Evolutionary conservation across 2,888 invertebrate species (phyloP), one percentile per base, ranked within the genome.

Genomic region (Mesochorus sp.): DNA sequence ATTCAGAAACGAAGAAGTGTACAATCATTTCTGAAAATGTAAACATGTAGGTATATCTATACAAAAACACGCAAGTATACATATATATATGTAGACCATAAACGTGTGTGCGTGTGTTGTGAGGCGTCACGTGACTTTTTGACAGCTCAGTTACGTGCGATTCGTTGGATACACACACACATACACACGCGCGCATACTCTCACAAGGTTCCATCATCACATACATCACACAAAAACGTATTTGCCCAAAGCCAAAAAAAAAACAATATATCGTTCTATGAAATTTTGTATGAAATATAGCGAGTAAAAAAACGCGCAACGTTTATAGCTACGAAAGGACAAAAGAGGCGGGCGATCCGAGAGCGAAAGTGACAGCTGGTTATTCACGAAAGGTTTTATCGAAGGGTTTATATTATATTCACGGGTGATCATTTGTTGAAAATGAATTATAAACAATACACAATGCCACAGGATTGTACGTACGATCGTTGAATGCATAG

Each of bases 331-430:
- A n/a, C n/a, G n/a, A n/a, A n/a, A n/a, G n/a, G n/a, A n/a, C n/a
- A n/a, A n/a, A n/a, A n/a, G n/a, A n/a, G n/a, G n/a, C n/a, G n/a
- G n/a, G n/a, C n/a, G n/a, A n/a, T n/a, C n/a, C n/a, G 39, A 53
- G 31, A 73, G 80, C 66, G 68, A 79, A 73, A 80, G 76, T 82
- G 79, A 79, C 80, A 80, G 79, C 79, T 81, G 80, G 66, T 73
- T 76, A 10, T 39, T 5, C 14, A 17, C 39, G 47, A 71, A 71
- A 72, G 47, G 34, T 61, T 19, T 26, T 67, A 39, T 24, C 14
- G 21, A 67, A 53, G 55, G 70, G 34, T 47, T 71, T 68, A 68
- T 75, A n/a, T n/a, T n/a, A n/a, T n/a, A n/a, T 75, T 75, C 39
- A 26, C 39, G 53, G 19, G 53, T n/a, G n/a, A n/a, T n/a, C 44